Base-by-base conservation (phyloP, 2,888 invertebrate species). In the Lypha dubia region DNA sequence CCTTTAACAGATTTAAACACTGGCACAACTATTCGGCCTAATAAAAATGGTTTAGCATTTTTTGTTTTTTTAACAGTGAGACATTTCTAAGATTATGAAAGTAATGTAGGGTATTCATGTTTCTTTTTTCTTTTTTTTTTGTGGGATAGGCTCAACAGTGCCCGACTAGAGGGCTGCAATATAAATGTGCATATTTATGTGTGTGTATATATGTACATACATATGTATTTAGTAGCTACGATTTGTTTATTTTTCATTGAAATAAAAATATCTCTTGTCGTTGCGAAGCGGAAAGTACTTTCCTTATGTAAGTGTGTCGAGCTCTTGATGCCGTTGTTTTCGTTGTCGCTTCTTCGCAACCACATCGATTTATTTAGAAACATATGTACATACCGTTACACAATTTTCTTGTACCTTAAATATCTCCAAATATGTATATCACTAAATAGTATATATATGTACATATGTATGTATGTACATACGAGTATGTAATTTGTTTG, bases 241-340 rank as follows among this genome's bases (percentile, higher is more conserved):
- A n/a, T 44, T 15, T 24, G 3, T 15, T 6, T 15, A 15, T 38
- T 44, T 62, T 46, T 46, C n/a, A 22, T 28, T 32, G 15, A 60
- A 46, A 22, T 35, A n/a, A 17, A 38, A 44, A 58, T 20, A 20
- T 32, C 6, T 32, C n/a, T 75, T 82, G 85, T 84, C 86, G 88
- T 88, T 88, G 87, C 88, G 87, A 88, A 86, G 88, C 87, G 88
- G 88, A 88, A 87, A 87, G 44, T 71, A 81, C 85, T 71, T 84
- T n/a, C n/a, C n/a, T n/a, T n/a, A n/a, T n/a, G n/a, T n/a, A n/a
- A n/a, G 76, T 86, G 74, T 86, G 86, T 82, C 84, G 75, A 79
- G 44, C 44, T 70, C 67, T 85, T 73, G 79, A 68, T 75, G 79
- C 79, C 51, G 17, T 22, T 49, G 38, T 49, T 44, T 49, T 32